These are phyloP conservation scores for Embiotoca jacksoni DNA, from an alignment of 2,113 vertebrate species.

Conservation along the genomic window DNA sequence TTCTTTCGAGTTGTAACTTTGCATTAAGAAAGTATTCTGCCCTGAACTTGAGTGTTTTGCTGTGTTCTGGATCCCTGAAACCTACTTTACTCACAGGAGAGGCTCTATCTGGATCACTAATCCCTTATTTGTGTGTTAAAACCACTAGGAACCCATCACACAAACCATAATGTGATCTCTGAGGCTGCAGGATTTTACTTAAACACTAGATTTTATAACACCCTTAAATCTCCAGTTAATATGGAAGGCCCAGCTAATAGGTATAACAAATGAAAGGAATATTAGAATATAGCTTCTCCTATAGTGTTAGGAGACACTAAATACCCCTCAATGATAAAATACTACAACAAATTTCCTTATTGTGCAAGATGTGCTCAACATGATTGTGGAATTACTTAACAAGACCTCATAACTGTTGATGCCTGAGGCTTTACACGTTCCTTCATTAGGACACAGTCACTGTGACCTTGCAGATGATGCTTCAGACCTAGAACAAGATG, in stretches of 20 bases:
- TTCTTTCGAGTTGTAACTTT: neutral
- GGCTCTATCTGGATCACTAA: neutral
- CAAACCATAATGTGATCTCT: neutral
- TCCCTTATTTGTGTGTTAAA: neutral
- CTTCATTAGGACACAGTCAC: neutral
- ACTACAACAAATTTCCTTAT: neutral
- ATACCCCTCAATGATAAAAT: neutral
- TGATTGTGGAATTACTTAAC: neutral
- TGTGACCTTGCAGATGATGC: neutral
- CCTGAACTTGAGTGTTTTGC: neutral
- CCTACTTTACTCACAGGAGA: neutral
- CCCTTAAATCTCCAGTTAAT: too few species aligned
- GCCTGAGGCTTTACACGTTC: neutral
- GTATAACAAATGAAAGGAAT: too few species aligned
- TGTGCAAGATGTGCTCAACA: neutral
- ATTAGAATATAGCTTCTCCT: too few species aligned
- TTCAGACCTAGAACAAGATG: too few species aligned
- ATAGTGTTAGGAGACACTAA: neutral
- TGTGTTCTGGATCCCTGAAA: neutral
- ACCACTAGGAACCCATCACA: neutral
- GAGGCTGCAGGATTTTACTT: conserved; percentile 4
- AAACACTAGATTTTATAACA: conserved; percentile 4
- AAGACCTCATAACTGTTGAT: neutral
- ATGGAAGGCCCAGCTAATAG: too few species aligned
- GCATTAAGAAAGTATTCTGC: neutral